A percentile compares a stretch with the other conserved stretches of the same genome.
Conservation (phyloP, 2,113 vertebrate genomes). For the Emydura subglobosa region DNA sequence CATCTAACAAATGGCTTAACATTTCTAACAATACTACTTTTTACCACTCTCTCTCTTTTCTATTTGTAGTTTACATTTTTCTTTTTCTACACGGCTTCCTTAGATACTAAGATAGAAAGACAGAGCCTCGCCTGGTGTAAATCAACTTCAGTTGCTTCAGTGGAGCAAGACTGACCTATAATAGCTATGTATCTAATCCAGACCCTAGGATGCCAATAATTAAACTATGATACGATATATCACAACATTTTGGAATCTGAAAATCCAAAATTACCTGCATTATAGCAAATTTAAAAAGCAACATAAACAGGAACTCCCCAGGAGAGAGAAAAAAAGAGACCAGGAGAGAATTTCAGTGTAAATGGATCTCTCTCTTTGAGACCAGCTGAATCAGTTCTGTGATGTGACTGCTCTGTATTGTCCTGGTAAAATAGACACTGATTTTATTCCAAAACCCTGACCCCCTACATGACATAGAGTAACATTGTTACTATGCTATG, state of each 20-base stretch:
- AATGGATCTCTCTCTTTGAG: background rate
- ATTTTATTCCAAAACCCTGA: background rate
- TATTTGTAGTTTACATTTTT: background rate
- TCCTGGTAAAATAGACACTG: background rate
- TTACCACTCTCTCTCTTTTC: background rate
- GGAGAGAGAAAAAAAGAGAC: background rate
- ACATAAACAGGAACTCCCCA: background rate
- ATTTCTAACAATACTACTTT: background rate
- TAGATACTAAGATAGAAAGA: background rate
- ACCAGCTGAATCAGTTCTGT: conserved; percentile 32
- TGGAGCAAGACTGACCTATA: background rate
- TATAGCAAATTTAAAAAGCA: background rate
- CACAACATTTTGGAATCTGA: background rate
- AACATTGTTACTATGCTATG: background rate
- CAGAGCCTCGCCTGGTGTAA: background rate
- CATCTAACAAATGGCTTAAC: background rate
- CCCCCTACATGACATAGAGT: background rate
- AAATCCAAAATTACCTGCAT: background rate
- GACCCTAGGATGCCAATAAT: fast-evolving
- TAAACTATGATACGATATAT: background rate
- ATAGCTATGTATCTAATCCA: background rate
- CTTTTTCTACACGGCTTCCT: background rate
- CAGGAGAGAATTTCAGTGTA: background rate
- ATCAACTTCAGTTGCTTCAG: background rate
- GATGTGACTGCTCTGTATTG: background rate